Base-by-base conservation (phyloP, 2,888 invertebrate genomes). In the Amphipoea lucens region DNA sequence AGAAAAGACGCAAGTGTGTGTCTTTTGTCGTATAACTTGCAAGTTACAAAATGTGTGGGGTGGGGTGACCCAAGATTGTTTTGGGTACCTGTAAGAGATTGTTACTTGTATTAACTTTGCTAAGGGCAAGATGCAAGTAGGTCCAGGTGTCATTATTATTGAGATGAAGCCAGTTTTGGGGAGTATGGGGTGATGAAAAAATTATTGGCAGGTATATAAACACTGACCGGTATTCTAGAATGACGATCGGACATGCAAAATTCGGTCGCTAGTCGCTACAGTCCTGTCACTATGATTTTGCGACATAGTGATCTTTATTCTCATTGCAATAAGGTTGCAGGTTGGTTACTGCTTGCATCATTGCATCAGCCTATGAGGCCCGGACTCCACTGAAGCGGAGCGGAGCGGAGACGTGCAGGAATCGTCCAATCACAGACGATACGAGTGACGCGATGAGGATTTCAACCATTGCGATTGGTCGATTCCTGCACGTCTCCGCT, bases 1-100 rank as follows among this genome's bases (percentile, higher is more conserved):
- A 51, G 63, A 9, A 66, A 45, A 65, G 54, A 82, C 12, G 85
- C 83, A 82, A 85, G 83, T 83, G 83, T 83, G 85, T 0, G 63
- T 23, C n/a, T 42, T 71, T 85, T 84, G 77, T 85, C 14, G 20
- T 20, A 6, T 54, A 7, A 54, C 40, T 69, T 62, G 40, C 63
- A 60, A 65, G 83, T 67, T 42, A 42, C 1, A 14, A 57, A 51
- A 40, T 20, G 57, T 20, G 57, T 81, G 71, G 69, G 69, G 68
- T 69, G 76, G 71, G 78, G 83, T 4, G 69, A 57, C 60, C 66
- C 62, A 23, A 54, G 71, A 42, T 48, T 71, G 54, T 75, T 76
- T 63, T 63, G 9, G 6, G 36, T 69, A 83, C 77, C 82, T 81
- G 81, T 72, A 65, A 20, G 40, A 29, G n/a, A 65, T 63, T 68